Evolutionary conservation across 1,140 invertebrate genomes (phyloP), one percentile per base, ranked within the genome.

Genomic region (Palaemon carinicauda): DNA sequence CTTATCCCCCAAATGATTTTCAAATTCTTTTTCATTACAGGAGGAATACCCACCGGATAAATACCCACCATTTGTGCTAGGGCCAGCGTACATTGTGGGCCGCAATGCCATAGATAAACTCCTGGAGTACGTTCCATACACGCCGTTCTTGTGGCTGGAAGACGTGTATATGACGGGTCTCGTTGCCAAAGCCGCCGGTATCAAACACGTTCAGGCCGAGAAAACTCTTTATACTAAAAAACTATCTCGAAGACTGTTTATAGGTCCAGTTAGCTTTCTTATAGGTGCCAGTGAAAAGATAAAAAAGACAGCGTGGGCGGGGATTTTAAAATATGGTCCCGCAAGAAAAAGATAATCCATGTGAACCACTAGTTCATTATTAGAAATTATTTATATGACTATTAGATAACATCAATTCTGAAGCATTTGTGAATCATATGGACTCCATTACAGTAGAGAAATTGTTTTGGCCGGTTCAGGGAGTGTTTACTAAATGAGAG

Each of bases 161-260:
- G 92, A 93, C 87, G 92, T 92, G 5, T 93, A 90, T 88, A 89
- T 93, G 14, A 93, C 92, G 4, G 92, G 92, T 9, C 90, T 92
- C 7, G 88, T 92, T 9, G 90, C 91, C 4, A 88, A 89, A 27
- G 83, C 87, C 1, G 89, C 90, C 4, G 89, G 88, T 10, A n/a
- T 84, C 19, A 69, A 54, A 5, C 82, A 50, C n/a, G 51, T 56
- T 3, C 52, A 84, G 7, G 31, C 14, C 12, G 82, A 60, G 31
- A 78, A 50, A 31, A 60, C 15, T 1, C 82, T 84, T 14, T 84
- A 84, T 54, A 60, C 74, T 12, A 60, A 33, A 54, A 78, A 77
- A 14, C 29, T 65, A 21, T 65, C 29, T 3, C 10, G 54, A 21
- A 17, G 29, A 33, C 31, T 77, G 7, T 78, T 77, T 56, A 17